Conservation (phyloP, 2,888 invertebrate genomes). For the Ischnura elegans region DNA sequence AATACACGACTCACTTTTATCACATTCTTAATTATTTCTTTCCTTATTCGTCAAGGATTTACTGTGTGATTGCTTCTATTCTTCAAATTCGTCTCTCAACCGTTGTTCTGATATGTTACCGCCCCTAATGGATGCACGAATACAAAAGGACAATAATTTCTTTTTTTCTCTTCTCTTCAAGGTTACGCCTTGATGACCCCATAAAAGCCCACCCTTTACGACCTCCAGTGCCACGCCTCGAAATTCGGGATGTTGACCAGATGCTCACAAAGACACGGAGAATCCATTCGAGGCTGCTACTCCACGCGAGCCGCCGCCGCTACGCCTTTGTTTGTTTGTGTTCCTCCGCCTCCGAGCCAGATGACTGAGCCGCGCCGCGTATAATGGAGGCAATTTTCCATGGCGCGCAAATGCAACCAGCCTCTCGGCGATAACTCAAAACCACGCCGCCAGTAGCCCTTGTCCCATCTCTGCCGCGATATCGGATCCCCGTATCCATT, state of each 20-base stretch:
- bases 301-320: neutral
- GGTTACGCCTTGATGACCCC: neutral
- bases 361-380: neutral
- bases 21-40: too few species aligned
- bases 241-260: conserved; percentile 10
- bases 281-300: conserved; percentile 1
- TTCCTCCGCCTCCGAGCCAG: neutral
- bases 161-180: neutral
- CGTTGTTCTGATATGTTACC: too few species aligned
- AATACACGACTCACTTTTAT: too few species aligned
- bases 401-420: neutral
- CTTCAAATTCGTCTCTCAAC: too few species aligned
- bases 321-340: too few species aligned
- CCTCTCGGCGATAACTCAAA: neutral
- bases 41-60: too few species aligned
- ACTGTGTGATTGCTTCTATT: too few species aligned
- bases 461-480: neutral
- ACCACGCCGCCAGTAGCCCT: neutral
- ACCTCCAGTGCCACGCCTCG: neutral
- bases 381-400: neutral
- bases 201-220: neutral
- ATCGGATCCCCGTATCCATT: too few species aligned
- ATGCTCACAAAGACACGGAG: conserved; percentile 11
- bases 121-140: neutral
- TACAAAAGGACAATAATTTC: neutral